Evolutionary conservation across 2,888 invertebrate species (phyloP).

Genomic region (Clivina fossor): DNA sequence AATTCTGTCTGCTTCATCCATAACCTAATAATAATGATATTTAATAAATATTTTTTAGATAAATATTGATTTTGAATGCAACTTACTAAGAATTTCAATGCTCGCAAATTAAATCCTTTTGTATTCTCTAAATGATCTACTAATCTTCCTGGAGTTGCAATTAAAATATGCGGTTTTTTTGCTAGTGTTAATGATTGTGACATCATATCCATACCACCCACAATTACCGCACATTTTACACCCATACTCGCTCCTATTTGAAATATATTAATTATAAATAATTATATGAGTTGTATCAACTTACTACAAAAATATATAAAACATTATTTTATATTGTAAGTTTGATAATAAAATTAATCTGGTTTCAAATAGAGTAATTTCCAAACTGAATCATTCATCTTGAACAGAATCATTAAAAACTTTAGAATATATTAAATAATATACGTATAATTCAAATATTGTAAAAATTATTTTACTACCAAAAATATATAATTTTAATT

Average conservation of each 20-base stretch:
- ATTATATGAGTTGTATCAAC: conserved; percentile 35
- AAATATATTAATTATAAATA: too few species aligned
- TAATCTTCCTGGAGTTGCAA: conserved; percentile 94
- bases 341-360: too few species aligned
- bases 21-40: conserved; percentile 62
- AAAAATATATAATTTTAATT: too few species aligned
- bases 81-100: conserved; percentile 82
- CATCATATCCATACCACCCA: conserved; percentile 99
- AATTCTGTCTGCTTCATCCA: conserved; percentile 99
- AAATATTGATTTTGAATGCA: conserved; percentile 45
- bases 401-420: too few species aligned
- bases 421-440: too few species aligned
- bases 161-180: conserved; percentile 95
- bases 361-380: too few species aligned
- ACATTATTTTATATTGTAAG: too few species aligned
- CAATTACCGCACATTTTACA: conserved; percentile 93
- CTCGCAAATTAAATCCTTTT: conserved; percentile 91
- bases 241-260: conserved; percentile 81
- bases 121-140: conserved; percentile 97
- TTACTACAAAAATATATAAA: conserved; percentile 42
- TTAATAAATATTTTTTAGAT: conserved; percentile 7
- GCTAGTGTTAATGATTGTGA: conserved; percentile 87
- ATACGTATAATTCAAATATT: too few species aligned
- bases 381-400: too few species aligned
- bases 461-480: too few species aligned